phyloP scores from a whole-genome alignment of 2,888 invertebrate genomes.

The Latheticus oryzae region DNA sequence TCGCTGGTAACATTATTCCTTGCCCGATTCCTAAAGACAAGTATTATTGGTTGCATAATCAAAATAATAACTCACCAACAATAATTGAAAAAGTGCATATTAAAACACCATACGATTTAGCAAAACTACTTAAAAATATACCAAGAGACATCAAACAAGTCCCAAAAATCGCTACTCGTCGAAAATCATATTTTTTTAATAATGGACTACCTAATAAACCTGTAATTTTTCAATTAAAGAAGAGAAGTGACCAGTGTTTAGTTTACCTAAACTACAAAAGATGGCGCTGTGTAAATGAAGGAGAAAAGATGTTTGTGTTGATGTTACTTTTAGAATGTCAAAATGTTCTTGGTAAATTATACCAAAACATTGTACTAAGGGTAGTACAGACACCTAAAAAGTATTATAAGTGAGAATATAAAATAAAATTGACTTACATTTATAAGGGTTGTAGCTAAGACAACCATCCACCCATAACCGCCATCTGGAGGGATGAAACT shows the following conservation, averaged over 20 bases:
- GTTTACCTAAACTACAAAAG: slow-evolving; percentile 62
- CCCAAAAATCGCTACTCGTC: slow-evolving; percentile 63
- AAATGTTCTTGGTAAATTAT: slow-evolving; percentile 64
- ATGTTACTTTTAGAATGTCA: slow-evolving; percentile 58
- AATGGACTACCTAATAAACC: slow-evolving; percentile 65
- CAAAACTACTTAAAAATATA: slow-evolving; percentile 63
- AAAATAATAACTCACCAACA: slow-evolving; percentile 51
- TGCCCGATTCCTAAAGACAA: slow-evolving; percentile 65
- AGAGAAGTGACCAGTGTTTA: not conserved
- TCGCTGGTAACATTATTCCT: slow-evolving; percentile 65
- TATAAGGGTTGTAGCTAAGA: slow-evolving; percentile 63
- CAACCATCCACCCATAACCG: slow-evolving; percentile 68
- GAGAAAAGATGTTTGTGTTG: slow-evolving; percentile 64
- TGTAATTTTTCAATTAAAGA: slow-evolving; percentile 47
- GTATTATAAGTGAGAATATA: no score
- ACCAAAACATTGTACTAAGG: slow-evolving; percentile 65
- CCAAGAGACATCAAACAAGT: slow-evolving; percentile 62
- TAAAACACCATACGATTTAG: slow-evolving; percentile 61
- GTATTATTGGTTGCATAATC: slow-evolving; percentile 7
- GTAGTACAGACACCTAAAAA: slow-evolving; percentile 60
- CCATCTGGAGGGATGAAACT: slow-evolving; percentile 61
- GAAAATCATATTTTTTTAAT: slow-evolving; percentile 63
- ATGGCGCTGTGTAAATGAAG: slow-evolving; percentile 64
- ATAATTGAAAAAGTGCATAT: slow-evolving; percentile 63
- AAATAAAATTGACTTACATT: no score